A percentile compares a stretch with the other conserved stretches of the same genome.
Conservation (phyloP, 1,140 invertebrate genomes). For the Panagrolaimus sp. region DNA sequence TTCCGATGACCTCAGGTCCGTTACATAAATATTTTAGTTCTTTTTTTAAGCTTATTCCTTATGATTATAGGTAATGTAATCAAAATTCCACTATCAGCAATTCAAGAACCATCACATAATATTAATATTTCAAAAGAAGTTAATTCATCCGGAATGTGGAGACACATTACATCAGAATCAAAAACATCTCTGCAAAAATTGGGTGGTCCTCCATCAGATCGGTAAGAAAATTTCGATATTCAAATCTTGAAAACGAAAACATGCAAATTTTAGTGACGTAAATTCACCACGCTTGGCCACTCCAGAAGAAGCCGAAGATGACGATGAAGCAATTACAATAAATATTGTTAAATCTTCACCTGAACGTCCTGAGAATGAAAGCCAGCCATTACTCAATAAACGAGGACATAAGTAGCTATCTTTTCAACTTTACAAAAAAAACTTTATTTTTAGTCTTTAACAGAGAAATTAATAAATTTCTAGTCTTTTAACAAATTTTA, state of each 20-base stretch:
- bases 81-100: constrained; percentile 76
- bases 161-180: constrained; percentile 72
- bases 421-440: too few relatives aligned
- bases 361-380: constrained; percentile 14
- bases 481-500: too few relatives aligned
- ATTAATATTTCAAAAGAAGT: constrained; percentile 90
- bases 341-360: constrained; percentile 47
- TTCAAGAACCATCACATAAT: constrained; percentile 56
- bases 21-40: too few relatives aligned
- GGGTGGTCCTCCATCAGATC: constrained; percentile 19
- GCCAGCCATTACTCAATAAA: constrained; percentile 30
- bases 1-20: constrained; percentile 79
- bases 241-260: too few relatives aligned
- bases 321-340: constrained; percentile 57
- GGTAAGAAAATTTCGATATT: too few relatives aligned
- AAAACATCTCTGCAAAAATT: constrained; percentile 36
- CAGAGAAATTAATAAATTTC: too few relatives aligned
- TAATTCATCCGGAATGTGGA: constrained; percentile 85
- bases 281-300: constrained; percentile 44
- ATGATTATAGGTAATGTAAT: constrained; percentile 84
- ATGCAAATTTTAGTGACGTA: too few relatives aligned
- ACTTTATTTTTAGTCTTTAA: background rate
- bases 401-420: background rate
- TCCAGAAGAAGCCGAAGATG: constrained; percentile 48
- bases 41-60: too few relatives aligned